Evolutionary conservation across 2,797 vertebrate genomes (phyloP), one percentile per base, ranked within the genome.

Genomic region (Coregonus ussuriensis): DNA sequence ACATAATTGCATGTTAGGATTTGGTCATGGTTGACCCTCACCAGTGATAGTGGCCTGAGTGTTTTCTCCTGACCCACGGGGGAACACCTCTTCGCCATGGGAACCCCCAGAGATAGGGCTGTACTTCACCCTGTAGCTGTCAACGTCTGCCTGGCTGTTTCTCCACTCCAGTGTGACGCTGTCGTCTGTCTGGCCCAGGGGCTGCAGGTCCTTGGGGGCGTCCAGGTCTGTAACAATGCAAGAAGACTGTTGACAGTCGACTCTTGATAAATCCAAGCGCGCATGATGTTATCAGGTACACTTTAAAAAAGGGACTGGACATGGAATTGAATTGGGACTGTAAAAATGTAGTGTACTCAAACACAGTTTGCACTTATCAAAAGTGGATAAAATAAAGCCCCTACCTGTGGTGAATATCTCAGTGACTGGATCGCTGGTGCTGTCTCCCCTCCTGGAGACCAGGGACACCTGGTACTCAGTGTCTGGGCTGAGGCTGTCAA

Each of bases 141-240:
- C 90, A 0, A 95, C 90, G 0, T 94, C 83, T 0, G 97, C 95
- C 0, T 89, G 89, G 84, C 94, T 97, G 81, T 99, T 98, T 59
- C 86, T 95, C 98, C 98, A 99, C 81, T 96, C 94, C 83, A 99
- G 86, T 35, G 94, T 96, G 86, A 99, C 94, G 83, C 94, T 97
- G 80, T 1, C 91, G 72, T 97, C 96, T 0, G 97, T 97, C 88
- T 98, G 96, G 31, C 93, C 93, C 67, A 96, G 72, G 0, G 88
- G 77, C 66, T 93, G 94, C 76, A 98, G 93, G 74, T 94, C 89
- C 69, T 83, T 93, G 6, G 98, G 97, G 25, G 96, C 89, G 82
- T 99, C 98, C 85, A 99, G 88, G 6, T 94, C 98, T 99, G 74
- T 6, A 37, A 33, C 15, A 75, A 62, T 70, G 56, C 59, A 56